These are phyloP conservation scores for Copidosoma aretas DNA, from an alignment of 2,888 invertebrate genomes.

Conservation along the genomic window DNA sequence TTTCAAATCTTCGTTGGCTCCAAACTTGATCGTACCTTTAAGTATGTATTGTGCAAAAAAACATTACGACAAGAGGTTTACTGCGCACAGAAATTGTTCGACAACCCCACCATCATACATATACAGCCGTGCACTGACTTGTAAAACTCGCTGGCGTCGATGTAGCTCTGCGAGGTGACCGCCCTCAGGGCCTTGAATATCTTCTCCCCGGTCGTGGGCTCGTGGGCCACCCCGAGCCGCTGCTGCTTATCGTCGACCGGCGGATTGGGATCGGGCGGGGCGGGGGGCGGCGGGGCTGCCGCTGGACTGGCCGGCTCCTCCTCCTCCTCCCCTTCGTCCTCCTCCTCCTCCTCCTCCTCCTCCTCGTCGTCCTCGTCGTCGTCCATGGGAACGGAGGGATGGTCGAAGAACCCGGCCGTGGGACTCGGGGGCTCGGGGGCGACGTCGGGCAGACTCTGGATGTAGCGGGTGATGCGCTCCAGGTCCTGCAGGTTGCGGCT, in stretches of 20 bases:
- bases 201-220: slow-evolving; percentile 56
- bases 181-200: slow-evolving; percentile 58
- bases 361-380: slow-evolving; percentile 31
- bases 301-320: slow-evolving; percentile 34
- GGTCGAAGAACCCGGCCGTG: slow-evolving; percentile 25
- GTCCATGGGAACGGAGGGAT: neutral
- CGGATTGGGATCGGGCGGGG: slow-evolving; percentile 45
- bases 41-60: too few relatives aligned
- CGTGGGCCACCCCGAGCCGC: slow-evolving; percentile 29
- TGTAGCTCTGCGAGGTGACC: slow-evolving; percentile 58
- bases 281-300: slow-evolving; percentile 57
- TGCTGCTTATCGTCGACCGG: slow-evolving; percentile 8
- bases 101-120: too few relatives aligned
- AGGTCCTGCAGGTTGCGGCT: slow-evolving; percentile 31
- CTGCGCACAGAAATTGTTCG: too few relatives aligned
- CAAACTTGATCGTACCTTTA: too few relatives aligned
- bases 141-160: slow-evolving; percentile 60
- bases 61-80: too few relatives aligned
- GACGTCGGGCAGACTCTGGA: slow-evolving; percentile 57
- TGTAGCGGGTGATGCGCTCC: slow-evolving; percentile 45
- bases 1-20: too few relatives aligned
- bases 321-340: too few relatives aligned
- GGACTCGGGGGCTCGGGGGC: slow-evolving; percentile 34
- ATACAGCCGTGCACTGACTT: too few relatives aligned
- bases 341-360: slow-evolving; percentile 1